Base-by-base conservation (phyloP, 2,797 vertebrate genomes). In the Parotocinclus haroldoi region DNA sequence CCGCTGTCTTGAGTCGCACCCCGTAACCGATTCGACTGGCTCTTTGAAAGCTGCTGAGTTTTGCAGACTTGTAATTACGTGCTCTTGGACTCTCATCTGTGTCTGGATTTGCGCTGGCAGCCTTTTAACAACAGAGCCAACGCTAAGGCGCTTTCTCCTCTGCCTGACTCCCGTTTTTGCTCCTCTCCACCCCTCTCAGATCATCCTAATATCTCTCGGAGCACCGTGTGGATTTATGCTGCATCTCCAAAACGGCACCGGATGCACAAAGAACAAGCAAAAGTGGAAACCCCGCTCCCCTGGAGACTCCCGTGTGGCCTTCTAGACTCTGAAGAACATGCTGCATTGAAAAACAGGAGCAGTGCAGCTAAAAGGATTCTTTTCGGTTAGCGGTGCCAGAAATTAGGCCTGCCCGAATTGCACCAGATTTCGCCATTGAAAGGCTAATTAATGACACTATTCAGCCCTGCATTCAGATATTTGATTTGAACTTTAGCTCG, bases 161-260 rank as follows among this genome's bases (percentile, higher is more conserved):
- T 45, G 19, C 8, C 1, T 1, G n/a, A 1, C 16, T 44, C 5
- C 16, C 42, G 51, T 52, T 48, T 49, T 55, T 49, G 2, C 27
- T 27, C 27, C 5, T 27, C 27, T 27, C 60, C 45, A 37, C 46
- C 44, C 58, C 14, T 63, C 11, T 64, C 10, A 69, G n/a, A 69
- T 66, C 50, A 65, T 61, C 45, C 68, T 68, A 72, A 73, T 64
- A 63, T 52, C 48, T 10, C 70, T 68, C 55, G 71, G 53, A 27
- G 9, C 70, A 67, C 73, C 58, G 60, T 60, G 68, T 58, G 40
- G 58, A 69, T 69, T 72, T 66, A 63, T 76, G 59, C 55, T 7
- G 73, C 37, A 53, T 81, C 79, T 66, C 80, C 78, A 79, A 71
- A 76, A 74, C 79, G 82, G 78, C 81, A 73, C 68, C 37, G 61